Percentiles rank a stretch among this genome's conserved stretches.
These are phyloP conservation scores for Teleiodes luculella DNA, from an alignment of 2,888 invertebrate genomes.

Conservation along the genomic window DNA sequence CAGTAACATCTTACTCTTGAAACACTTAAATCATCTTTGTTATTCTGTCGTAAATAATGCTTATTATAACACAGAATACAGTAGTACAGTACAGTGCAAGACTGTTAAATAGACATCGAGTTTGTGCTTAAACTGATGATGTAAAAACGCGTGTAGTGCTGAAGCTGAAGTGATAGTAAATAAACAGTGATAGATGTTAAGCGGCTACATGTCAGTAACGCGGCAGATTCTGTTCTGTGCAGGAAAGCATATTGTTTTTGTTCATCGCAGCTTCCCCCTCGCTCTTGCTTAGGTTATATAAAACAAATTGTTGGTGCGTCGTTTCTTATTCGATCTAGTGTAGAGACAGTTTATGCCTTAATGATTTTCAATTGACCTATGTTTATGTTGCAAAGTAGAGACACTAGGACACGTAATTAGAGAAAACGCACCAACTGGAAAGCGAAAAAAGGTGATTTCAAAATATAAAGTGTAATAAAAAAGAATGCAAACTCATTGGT, in stretches of 20 bases:
- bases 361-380: no score
- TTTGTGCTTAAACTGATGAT: not conserved
- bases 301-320: slow-evolving; percentile 5
- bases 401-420: not conserved
- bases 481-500: slow-evolving; percentile 65
- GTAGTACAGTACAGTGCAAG: not conserved
- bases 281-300: slow-evolving; percentile 5
- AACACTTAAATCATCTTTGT: no score
- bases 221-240: slow-evolving; percentile 13
- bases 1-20: no score
- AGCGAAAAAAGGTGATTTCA: slow-evolving; percentile 9
- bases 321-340: not conserved
- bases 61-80: not conserved
- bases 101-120: not conserved
- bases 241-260: slow-evolving; percentile 16
- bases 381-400: not conserved
- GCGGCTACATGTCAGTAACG: slow-evolving; percentile 6
- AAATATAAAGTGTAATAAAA: slow-evolving; percentile 27
- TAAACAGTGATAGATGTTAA: not conserved
- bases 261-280: not conserved
- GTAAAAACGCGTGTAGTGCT: slow-evolving; percentile 9
- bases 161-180: slow-evolving; percentile 10
- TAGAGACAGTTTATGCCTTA: no score
- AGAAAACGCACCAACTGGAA: slow-evolving; percentile 15
- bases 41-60: not conserved